Base-by-base conservation (phyloP, 1,140 invertebrate species). In the Leptinotarsa undecemlineata region DNA sequence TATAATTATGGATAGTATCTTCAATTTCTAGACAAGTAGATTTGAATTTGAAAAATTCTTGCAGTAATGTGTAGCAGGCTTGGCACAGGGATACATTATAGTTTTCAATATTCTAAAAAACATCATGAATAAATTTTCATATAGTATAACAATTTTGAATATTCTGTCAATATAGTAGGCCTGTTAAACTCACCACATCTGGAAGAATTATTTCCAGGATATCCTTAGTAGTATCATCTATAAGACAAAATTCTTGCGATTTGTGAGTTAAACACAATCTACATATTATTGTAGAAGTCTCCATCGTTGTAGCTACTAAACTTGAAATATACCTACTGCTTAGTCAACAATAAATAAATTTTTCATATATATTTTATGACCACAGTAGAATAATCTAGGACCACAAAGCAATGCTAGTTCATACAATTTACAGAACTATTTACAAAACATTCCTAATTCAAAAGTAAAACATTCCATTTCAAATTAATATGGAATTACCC, bases 21-120 rank as follows among this genome's bases (percentile, higher is more conserved):
- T 69, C 68, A 48, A 69, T 69, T 21, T 69, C 68, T 4, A 69
- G 42, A 48, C 68, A 69, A 48, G 42, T 69, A 8, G 68, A 69
- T 48, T 69, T 69, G 48, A 69, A 69, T n/a, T 47, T 51, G 47
- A 69, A 69, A 57, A 42, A 67, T 26, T 67, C 23, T 26, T 67
- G 64, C 3, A 67, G 64, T 26, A 67, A 23, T 42, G 20, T 26
- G 4, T 23, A 21, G 26, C 64, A 67, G 6, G 8, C 20, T 14
- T 13, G 8, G 42, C 64, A 67, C 42, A 67, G 23, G 26, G 8
- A 23, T 17, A 21, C 42, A 42, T 42, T 23, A 67, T 8, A 23
- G 42, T 26, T 17, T 17, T 15, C 21, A 23, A 67, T 17, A 67
- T 26, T 42, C 64, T 67, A 26, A n/a, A 67, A 67, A 21, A 19